Percentiles rank a stretch among this genome's conserved stretches.
Conservation (phyloP, 2,113 vertebrate genomes). For the Cinclus mexicanus region DNA sequence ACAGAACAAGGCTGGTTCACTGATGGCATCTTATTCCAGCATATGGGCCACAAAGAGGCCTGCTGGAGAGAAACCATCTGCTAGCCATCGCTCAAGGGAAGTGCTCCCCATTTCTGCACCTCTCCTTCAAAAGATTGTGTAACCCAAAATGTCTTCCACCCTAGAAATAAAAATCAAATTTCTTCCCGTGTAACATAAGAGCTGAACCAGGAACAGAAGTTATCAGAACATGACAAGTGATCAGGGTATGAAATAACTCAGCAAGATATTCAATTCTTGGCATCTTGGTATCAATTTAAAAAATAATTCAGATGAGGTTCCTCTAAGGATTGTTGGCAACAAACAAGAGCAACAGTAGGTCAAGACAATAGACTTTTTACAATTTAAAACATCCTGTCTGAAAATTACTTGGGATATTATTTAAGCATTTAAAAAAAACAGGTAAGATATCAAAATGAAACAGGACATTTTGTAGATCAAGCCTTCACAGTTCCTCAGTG, state of each 20-base stretch:
- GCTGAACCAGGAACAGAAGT: not conserved
- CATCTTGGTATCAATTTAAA: not conserved
- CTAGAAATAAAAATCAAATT: not conserved
- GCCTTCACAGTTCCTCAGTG: not conserved
- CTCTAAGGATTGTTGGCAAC: not conserved
- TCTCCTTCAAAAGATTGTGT: not conserved
- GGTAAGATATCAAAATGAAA: conserved; percentile 10
- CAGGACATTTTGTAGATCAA: not conserved
- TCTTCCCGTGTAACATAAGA: not conserved
- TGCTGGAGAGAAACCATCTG: not conserved
- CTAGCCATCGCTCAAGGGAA: not conserved
- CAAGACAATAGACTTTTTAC: conserved; percentile 40
- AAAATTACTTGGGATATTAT: conserved; percentile 32
- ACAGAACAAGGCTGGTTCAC: not conserved
- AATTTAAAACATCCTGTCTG: not conserved
- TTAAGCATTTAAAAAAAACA: conserved; percentile 30
- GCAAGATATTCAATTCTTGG: not conserved
- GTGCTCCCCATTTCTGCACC: fast-evolving
- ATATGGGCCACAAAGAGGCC: not conserved
- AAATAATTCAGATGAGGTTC: not conserved
- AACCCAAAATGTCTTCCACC: not conserved
- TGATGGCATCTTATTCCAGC: not conserved
- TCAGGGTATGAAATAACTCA: not conserved
- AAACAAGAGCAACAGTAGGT: conserved; percentile 18
- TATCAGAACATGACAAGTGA: not conserved